phyloP scores from a whole-genome alignment of 2,888 invertebrate genomes.

The Bellardia pandia region DNA sequence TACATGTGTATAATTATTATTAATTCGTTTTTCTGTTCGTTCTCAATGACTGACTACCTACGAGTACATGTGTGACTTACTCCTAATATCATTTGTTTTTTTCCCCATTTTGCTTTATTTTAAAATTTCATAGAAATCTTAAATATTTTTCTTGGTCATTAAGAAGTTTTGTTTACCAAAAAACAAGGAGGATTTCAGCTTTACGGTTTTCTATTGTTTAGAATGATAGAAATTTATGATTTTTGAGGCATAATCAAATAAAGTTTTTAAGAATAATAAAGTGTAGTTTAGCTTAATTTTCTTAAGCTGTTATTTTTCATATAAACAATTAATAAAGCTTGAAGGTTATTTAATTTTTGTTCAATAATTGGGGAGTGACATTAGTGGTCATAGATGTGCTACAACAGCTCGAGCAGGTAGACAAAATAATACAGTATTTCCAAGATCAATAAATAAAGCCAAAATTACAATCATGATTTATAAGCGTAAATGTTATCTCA shows the following conservation, averaged over 20 bases:
- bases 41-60: neutral
- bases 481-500: neutral
- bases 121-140: conserved; percentile 21
- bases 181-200: conserved; percentile 48
- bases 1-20: neutral
- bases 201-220: conserved; percentile 38
- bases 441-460: conserved; percentile 2
- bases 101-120: neutral
- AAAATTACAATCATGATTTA: conserved; percentile 29
- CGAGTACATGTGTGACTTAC: neutral
- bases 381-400: conserved; percentile 15
- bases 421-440: neutral
- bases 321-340: conserved; percentile 30
- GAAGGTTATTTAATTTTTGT: conserved; percentile 18
- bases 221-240: conserved; percentile 15
- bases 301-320: neutral
- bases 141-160: neutral
- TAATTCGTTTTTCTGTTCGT: neutral
- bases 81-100: neutral
- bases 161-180: conserved; percentile 7
- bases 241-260: neutral
- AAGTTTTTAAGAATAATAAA: neutral
- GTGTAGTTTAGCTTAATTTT: neutral
- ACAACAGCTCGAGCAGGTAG: neutral
- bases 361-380: neutral